These are phyloP conservation scores for Cercopithecus petaurista DNA, from an alignment of 2,797 vertebrate species.

Conservation along the genomic window DNA sequence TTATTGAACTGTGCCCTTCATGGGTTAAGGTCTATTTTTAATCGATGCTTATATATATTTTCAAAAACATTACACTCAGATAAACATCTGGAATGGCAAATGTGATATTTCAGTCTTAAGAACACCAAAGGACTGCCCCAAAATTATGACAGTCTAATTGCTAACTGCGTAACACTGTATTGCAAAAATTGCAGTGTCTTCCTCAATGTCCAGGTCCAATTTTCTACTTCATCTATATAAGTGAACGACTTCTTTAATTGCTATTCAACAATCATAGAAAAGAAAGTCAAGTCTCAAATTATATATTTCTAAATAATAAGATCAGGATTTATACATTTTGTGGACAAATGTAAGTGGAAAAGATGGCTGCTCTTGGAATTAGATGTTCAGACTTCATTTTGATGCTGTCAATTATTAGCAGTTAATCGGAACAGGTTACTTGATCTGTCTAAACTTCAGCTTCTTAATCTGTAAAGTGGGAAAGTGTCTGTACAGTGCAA, in stretches of 20 bases:
- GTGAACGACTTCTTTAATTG: neutral
- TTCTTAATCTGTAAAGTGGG: neutral
- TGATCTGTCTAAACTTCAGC: neutral
- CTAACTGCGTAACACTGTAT: neutral
- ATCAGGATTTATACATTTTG: neutral
- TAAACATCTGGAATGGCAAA: neutral
- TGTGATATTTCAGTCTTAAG: slow-evolving; percentile 9
- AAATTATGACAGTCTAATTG: neutral
- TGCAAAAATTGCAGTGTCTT: neutral
- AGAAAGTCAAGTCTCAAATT: neutral
- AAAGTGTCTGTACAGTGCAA: neutral
- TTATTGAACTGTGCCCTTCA: slow-evolving; percentile 26
- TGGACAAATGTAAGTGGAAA: neutral
- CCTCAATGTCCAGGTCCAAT: neutral
- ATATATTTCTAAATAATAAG: slow-evolving; percentile 4
- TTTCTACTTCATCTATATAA: neutral
- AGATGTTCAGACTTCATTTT: slow-evolving; percentile 8
- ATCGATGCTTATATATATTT: neutral
- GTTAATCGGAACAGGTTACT: neutral
- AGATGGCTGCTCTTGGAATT: neutral
- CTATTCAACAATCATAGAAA: neutral
- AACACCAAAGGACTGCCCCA: neutral
- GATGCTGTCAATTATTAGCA: neutral
- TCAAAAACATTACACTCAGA: neutral
- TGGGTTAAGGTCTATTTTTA: slow-evolving; percentile 40